Percentiles rank a stretch among this genome's conserved stretches.
Conservation (phyloP, 2,888 invertebrate species). For the Pterostichus niger region DNA sequence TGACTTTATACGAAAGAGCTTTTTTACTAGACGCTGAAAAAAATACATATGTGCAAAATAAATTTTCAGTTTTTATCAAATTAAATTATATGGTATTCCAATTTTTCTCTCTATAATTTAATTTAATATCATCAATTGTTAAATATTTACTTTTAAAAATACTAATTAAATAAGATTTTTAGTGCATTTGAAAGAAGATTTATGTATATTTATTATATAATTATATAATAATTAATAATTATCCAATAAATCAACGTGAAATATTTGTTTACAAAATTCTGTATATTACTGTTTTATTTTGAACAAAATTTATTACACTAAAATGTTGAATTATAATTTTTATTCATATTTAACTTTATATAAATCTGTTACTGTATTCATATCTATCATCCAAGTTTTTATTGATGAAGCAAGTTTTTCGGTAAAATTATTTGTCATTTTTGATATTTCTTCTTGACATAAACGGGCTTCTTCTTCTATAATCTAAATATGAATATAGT, state of each 20-base stretch:
- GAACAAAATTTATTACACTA: not conserved
- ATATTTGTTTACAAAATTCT: not conserved
- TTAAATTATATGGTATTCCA: too few species aligned
- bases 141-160: not conserved
- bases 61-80: too few species aligned
- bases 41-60: not conserved
- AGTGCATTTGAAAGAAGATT: not conserved
- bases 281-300: not conserved
- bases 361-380: conserved; percentile 48
- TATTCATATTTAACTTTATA: conserved; percentile 59
- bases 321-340: conserved; percentile 6
- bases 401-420: not conserved
- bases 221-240: not conserved
- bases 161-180: not conserved
- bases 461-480: conserved; percentile 12
- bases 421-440: not conserved
- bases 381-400: conserved; percentile 35
- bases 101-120: too few species aligned
- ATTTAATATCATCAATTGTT: too few species aligned
- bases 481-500: conserved; percentile 1
- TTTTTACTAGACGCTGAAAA: not conserved
- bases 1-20: not conserved
- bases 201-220: not conserved
- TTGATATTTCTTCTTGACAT: not conserved
- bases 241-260: not conserved